Evolutionary conservation across 2,797 vertebrate species (phyloP), one percentile per base, ranked within the genome.

Genomic region (Malacoctenus gilli): DNA sequence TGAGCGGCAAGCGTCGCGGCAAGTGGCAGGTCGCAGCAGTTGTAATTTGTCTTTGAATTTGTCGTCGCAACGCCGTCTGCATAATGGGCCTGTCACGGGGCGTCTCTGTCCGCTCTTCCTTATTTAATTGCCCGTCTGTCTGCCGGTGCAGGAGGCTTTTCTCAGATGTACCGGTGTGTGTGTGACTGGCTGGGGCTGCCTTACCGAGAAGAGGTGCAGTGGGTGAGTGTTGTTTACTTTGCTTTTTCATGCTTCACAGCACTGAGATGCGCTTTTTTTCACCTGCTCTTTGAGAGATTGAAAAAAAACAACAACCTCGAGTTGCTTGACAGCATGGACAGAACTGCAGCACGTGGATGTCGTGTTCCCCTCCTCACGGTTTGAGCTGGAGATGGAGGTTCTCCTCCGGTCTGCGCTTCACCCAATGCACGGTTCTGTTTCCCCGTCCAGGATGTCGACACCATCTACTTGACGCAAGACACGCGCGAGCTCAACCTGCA

Each of bases 401-500:
- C n/a, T n/a, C n/a, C n/a, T n/a, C n/a, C n/a, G n/a, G n/a, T n/a
- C n/a, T 13, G 31, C 31, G n/a, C 10, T 32, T 4, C 11, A 13
- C n/a, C n/a, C 31, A 32, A 32, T 43, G 25, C 59, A 28, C 34
- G 53, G 18, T 13, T 9, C 51, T 46, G 14, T 63, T 53, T 60
- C 40, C 28, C 10, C n/a, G 39, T 64, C 58, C 67, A 98, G 96
- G 96, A 98, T 59, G 96, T 98, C 14, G 96, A 98, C 83, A 98
- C 96, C 0, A 98, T 98, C 83, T 98, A 98, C 84, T 88, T 98
- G 85, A 97, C 95, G 1, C 96, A 98, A 91, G 96, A 98, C 85
- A 96, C 95, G 31, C 89, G 94, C 70, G 96, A 98, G 47, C 65
- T 98, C 70, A 98, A 96, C 87, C 90, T 98, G 48, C 96, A 98